Percentiles rank a stretch among this genome's conserved stretches.
phyloP scores from a whole-genome alignment of 2,797 vertebrate genomes.

The Lutjanus campechanus region DNA sequence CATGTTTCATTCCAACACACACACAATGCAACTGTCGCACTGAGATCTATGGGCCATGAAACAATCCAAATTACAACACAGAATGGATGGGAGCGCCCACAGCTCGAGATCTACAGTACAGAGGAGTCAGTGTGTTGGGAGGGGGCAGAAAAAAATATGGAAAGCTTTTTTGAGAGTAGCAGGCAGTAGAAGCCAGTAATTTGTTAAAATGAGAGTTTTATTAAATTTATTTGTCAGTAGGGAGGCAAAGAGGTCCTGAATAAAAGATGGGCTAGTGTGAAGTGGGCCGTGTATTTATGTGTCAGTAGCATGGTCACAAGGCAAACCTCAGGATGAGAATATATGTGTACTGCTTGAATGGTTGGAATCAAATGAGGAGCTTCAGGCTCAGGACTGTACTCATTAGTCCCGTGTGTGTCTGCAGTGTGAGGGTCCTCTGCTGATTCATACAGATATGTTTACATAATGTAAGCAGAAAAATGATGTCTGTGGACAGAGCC shows the following conservation, averaged over 20 bases:
- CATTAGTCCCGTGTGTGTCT: conserved; percentile 51
- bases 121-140: conserved; percentile 31
- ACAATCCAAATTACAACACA: conserved; percentile 74
- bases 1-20: conserved; percentile 52
- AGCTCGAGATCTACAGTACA: conserved; percentile 59
- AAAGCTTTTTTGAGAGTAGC: conserved; percentile 50
- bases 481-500: neutral
- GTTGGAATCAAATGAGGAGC: conserved; percentile 56
- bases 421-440: conserved; percentile 17
- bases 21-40: conserved; percentile 42
- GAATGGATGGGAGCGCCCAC: conserved; percentile 60
- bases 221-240: conserved; percentile 75
- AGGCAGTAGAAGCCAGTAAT: conserved; percentile 67
- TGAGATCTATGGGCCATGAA: conserved; percentile 73
- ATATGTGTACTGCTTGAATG: conserved; percentile 47
- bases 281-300: conserved; percentile 68
- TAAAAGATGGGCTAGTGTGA: conserved; percentile 74
- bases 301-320: conserved; percentile 33
- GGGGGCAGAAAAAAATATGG: conserved; percentile 13
- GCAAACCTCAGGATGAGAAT: conserved; percentile 51
- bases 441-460: conserved; percentile 16
- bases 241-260: conserved; percentile 68
- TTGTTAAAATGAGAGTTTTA: conserved; percentile 80
- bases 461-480: conserved; percentile 10
- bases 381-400: conserved; percentile 43